Evolutionary conservation across 2,797 vertebrate species (phyloP).

Genomic region (Schizopygopsis malacanthus): DNA sequence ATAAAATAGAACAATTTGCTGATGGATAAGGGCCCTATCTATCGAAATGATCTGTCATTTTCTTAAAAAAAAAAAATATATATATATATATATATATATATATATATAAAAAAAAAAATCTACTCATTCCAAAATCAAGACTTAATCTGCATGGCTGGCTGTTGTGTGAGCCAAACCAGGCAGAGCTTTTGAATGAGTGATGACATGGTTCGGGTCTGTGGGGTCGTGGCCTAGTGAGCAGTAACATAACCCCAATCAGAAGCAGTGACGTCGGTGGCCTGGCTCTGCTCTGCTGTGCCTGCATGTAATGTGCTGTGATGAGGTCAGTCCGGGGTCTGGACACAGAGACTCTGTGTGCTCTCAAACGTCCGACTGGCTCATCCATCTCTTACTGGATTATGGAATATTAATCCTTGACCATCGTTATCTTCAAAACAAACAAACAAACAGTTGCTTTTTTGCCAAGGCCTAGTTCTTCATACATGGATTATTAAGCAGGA

Average conservation of each 20-base stretch:
- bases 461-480: background rate
- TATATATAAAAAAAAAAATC: no score
- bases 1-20: background rate
- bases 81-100: no score
- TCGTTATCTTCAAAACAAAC: constrained; percentile 50
- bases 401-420: constrained; percentile 50
- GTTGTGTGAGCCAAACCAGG: background rate
- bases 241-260: constrained; percentile 32
- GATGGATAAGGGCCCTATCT: no score
- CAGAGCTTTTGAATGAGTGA: constrained; percentile 21
- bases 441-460: constrained; percentile 23
- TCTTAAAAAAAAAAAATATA: no score
- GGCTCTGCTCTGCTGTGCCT: constrained; percentile 7
- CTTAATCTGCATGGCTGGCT: background rate
- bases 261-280: constrained; percentile 32
- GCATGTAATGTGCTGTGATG: constrained; percentile 4
- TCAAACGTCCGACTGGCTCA: constrained; percentile 34
- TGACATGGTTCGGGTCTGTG: background rate
- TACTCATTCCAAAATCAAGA: background rate
- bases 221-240: constrained; percentile 26
- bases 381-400: constrained; percentile 46
- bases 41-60: no score
- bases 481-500: background rate
- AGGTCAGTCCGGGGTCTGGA: constrained; percentile 30
- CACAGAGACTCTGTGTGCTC: background rate